phyloP scores from a whole-genome alignment of 1,140 invertebrate species.

The Pantala flavescens region DNA sequence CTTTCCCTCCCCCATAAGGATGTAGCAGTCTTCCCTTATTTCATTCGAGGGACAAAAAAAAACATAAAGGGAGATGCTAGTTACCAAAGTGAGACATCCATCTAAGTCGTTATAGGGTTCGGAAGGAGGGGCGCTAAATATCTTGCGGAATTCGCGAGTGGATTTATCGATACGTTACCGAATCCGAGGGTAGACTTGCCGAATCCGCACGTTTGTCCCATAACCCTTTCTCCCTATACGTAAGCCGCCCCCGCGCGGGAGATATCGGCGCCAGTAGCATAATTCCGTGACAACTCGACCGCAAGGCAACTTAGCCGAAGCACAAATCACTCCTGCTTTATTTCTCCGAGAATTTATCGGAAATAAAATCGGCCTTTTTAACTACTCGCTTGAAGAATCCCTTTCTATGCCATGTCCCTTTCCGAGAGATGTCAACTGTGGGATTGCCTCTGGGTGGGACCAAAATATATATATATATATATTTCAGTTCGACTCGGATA shows the following conservation, averaged over 20 bases:
- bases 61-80: too few species aligned
- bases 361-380: slow-evolving; percentile 1
- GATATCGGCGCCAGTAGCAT: not conserved
- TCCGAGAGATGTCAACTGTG: too few species aligned
- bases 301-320: not conserved
- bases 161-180: not conserved
- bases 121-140: too few species aligned
- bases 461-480: too few species aligned
- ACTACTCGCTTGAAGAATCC: not conserved
- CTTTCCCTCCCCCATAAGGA: not conserved
- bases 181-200: not conserved
- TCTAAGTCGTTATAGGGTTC: too few species aligned
- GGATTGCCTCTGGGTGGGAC: too few species aligned
- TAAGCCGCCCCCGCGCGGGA: not conserved
- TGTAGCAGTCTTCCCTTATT: too few species aligned
- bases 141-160: not conserved
- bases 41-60: too few species aligned
- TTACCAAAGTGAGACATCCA: too few species aligned
- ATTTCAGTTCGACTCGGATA: too few species aligned
- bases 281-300: not conserved
- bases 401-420: not conserved
- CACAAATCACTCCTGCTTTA: not conserved
- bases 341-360: slow-evolving; percentile 1
- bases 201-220: not conserved
- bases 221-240: not conserved